phyloP scores from a whole-genome alignment of 1,140 invertebrate genomes.

The Telenomus remus region DNA sequence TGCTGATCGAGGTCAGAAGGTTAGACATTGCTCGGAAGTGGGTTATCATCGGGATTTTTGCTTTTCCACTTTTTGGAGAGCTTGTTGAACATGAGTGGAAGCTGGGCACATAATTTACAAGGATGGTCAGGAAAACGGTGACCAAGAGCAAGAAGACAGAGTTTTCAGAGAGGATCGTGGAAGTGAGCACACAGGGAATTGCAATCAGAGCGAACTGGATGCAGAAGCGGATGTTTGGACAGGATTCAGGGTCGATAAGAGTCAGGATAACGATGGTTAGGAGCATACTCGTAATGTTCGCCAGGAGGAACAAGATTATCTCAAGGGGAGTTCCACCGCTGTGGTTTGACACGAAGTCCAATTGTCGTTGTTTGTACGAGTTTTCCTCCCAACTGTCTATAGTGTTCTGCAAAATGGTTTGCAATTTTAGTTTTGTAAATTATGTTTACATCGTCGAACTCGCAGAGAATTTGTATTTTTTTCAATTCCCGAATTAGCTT shows the following conservation, averaged over 20 bases:
- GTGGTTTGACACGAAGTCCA: conserved; percentile 34
- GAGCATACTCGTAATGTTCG: conserved; percentile 11
- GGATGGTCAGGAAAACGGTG: conserved; percentile 1
- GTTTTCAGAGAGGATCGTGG: conserved; percentile 14
- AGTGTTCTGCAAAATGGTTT: conserved; percentile 3
- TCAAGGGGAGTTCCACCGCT: conserved; percentile 8
- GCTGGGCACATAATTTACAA: background rate
- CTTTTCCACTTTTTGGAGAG: conserved; percentile 32
- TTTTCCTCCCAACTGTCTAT: conserved; percentile 6
- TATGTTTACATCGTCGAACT: too few relatives aligned
- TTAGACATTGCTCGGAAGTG: conserved; percentile 83
- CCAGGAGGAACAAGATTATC: conserved; percentile 5
- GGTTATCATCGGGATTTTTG: conserved; percentile 77
- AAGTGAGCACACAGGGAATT: conserved; percentile 15
- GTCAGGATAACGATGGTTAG: background rate
- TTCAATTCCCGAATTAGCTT: too few relatives aligned
- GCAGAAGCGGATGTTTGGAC: conserved; percentile 31
- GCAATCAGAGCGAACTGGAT: conserved; percentile 24
- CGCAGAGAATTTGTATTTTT: too few relatives aligned
- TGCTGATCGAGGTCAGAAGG: conserved; percentile 86
- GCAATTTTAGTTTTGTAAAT: too few relatives aligned
- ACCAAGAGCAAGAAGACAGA: conserved; percentile 1
- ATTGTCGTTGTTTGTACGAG: conserved; percentile 14
- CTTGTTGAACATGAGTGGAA: background rate
- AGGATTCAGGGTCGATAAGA: conserved; percentile 7